Evolutionary conservation across 2,113 vertebrate genomes (phyloP).

Genomic region (Balaeniceps rex): DNA sequence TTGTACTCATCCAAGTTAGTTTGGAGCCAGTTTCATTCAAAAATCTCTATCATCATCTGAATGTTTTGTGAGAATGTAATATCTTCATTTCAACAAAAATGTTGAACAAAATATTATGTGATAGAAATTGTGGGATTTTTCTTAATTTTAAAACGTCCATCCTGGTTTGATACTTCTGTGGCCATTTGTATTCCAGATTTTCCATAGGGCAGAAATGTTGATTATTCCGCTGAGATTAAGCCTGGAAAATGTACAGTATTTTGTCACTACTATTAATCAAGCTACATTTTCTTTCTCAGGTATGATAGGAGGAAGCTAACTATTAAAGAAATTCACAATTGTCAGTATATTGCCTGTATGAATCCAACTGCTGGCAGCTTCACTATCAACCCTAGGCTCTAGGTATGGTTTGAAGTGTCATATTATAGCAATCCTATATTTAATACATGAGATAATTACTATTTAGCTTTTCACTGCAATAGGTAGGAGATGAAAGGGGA

Average conservation of each 20-base stretch:
- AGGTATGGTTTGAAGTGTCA: constrained; percentile 59
- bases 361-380: constrained; percentile 83
- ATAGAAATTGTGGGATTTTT: background rate
- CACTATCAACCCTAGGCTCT: constrained; percentile 78
- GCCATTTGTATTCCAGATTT: background rate
- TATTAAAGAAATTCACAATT: constrained; percentile 80
- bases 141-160: background rate
- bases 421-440: background rate
- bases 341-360: constrained; percentile 81
- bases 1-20: background rate
- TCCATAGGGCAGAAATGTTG: background rate
- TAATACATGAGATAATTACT: background rate
- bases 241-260: background rate
- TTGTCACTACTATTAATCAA: background rate
- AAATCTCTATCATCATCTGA: background rate
- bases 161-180: background rate
- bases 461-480: background rate
- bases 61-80: background rate
- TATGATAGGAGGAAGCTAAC: constrained; percentile 80
- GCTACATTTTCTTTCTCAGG: constrained; percentile 38
- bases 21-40: background rate
- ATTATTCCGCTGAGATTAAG: background rate
- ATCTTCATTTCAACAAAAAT: background rate
- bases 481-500: background rate
- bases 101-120: background rate